phyloP scores from a whole-genome alignment of 1,140 invertebrate genomes.

The Drosophila novamexicana region DNA sequence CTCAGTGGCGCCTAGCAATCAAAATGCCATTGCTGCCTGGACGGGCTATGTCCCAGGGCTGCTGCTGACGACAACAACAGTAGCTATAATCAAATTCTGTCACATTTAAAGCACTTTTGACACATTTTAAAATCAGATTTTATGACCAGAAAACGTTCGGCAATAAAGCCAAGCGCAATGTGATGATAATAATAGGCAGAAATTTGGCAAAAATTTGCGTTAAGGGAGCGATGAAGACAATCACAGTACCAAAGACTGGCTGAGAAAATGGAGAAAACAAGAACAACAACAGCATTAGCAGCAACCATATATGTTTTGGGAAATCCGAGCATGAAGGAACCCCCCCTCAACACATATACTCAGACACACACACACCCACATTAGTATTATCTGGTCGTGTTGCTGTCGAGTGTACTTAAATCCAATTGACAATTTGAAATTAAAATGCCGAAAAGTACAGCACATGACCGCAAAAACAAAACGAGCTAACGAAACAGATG shows the following conservation, averaged over 20 bases:
- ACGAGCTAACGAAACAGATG: conserved; percentile 39
- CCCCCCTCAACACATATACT: background rate
- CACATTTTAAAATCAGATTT: conserved; percentile 79
- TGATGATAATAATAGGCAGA: conserved; percentile 66
- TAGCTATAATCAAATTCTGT: conserved; percentile 63
- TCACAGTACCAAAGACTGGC: conserved; percentile 37
- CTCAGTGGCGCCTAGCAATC: conserved; percentile 55
- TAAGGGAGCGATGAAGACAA: conserved; percentile 74
- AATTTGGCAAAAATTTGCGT: conserved; percentile 70
- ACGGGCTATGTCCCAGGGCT: background rate
- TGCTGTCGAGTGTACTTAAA: conserved; percentile 74
- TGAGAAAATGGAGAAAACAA: conserved; percentile 5
- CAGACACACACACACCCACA: conserved; percentile 1
- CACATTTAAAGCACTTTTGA: conserved; percentile 77
- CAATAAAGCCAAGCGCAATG: conserved; percentile 39
- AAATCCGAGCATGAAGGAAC: conserved; percentile 16
- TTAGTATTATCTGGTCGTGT: conserved; percentile 47
- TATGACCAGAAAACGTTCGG: conserved; percentile 57
- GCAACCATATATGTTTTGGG: conserved; percentile 8
- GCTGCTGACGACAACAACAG: conserved; percentile 7
- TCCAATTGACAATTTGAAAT: conserved; percentile 83
- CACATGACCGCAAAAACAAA: conserved; percentile 57
- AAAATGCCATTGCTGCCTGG: conserved; percentile 45
- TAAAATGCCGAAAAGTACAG: conserved; percentile 81
- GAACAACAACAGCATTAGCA: background rate